Evolutionary conservation across 2,113 vertebrate genomes (phyloP).

Genomic region (Daboia siamensis): DNA sequence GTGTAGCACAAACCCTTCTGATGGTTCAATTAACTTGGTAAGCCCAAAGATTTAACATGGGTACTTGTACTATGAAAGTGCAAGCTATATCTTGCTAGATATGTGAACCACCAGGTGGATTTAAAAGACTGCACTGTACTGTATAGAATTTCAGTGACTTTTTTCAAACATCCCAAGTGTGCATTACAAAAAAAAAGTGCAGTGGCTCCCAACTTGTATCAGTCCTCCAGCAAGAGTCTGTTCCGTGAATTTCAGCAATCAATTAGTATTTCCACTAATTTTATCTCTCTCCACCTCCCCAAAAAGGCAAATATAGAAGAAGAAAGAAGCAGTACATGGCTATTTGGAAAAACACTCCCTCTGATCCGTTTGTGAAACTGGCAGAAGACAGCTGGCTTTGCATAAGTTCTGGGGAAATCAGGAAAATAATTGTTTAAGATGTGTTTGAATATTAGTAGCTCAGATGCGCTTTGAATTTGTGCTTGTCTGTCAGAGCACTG

Average conservation of each 20-base stretch:
- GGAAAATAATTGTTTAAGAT: not conserved
- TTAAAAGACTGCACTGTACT: not conserved
- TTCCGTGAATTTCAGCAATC: not conserved
- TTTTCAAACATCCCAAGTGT: not conserved
- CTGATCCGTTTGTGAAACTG: not conserved
- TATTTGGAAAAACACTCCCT: not conserved
- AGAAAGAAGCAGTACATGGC: not conserved
- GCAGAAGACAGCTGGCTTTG: not conserved
- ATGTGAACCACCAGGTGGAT: not conserved
- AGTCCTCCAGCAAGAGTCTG: not conserved
- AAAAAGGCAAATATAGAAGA: not conserved
- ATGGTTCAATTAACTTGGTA: not conserved
- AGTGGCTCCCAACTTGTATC: not conserved
- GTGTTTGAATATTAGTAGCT: too few species aligned
- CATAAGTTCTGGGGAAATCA: not conserved
- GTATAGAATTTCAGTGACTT: not conserved
- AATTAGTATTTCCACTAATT: constrained; percentile 17
- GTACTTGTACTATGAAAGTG: not conserved
- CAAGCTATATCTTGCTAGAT: not conserved
- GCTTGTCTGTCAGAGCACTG: too few species aligned
- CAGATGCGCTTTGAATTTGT: too few species aligned
- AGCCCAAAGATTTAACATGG: not conserved
- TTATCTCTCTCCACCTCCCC: not conserved
- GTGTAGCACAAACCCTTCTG: not conserved
- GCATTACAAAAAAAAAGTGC: not conserved